Conservation (phyloP, 2,888 invertebrate species). For the Amiota communis region DNA sequence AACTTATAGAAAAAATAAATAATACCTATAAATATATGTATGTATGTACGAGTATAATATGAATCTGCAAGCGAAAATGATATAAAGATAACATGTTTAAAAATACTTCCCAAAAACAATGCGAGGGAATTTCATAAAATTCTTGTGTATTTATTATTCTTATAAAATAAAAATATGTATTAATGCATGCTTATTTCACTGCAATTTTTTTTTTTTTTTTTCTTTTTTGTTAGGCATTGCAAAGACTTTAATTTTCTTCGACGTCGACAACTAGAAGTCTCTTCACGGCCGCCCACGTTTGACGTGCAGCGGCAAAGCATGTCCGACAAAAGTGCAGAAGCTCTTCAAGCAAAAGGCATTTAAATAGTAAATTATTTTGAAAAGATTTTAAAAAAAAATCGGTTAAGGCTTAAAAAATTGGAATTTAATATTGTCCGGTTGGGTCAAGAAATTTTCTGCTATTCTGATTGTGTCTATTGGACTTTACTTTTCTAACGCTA, state of each 20-base stretch:
- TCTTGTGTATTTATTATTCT: no score
- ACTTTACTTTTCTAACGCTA: constrained; percentile 58
- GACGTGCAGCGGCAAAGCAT: constrained; percentile 39
- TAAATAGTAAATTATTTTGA: neutral
- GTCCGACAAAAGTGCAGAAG: constrained; percentile 42
- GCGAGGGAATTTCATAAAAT: no score
- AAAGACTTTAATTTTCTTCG: constrained; percentile 66
- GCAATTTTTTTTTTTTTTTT: no score
- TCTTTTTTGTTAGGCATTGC: neutral
- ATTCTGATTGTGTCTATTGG: constrained; percentile 37
- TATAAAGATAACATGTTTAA: no score
- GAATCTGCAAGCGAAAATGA: no score
- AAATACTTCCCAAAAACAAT: no score
- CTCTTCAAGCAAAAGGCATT: constrained; percentile 23
- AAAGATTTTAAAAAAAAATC: constrained; percentile 58
- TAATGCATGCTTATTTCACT: neutral
- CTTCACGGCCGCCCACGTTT: constrained; percentile 71
- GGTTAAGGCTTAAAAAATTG: constrained; percentile 38
- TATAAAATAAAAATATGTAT: neutral
- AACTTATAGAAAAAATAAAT: constrained; percentile 30
- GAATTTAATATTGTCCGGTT: constrained; percentile 70
- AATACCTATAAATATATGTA: constrained; percentile 38
- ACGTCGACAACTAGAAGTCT: constrained; percentile 73
- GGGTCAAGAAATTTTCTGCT: constrained; percentile 64
- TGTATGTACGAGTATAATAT: no score